Conservation (phyloP, 2,113 vertebrate genomes). For the Mola mola region DNA sequence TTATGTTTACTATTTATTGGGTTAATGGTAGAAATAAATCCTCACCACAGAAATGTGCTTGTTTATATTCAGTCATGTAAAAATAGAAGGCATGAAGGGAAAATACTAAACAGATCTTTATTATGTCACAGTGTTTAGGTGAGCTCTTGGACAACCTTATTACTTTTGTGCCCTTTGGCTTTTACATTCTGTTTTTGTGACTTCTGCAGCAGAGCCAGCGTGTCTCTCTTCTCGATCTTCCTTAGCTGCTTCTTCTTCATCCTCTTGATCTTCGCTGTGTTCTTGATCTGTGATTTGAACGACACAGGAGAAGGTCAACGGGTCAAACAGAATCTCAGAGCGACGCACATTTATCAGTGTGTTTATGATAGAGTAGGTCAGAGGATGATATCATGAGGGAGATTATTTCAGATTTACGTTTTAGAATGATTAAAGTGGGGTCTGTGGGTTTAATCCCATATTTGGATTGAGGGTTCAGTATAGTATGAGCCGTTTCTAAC, state of each 20-base stretch:
- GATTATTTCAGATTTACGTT: too few relatives aligned
- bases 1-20: too few relatives aligned
- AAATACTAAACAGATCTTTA: slow-evolving; percentile 2
- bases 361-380: too few relatives aligned
- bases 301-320: neutral
- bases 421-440: too few relatives aligned
- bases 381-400: too few relatives aligned
- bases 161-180: slow-evolving; percentile 40
- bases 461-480: too few relatives aligned
- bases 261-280: slow-evolving; percentile 91
- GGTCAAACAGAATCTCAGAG: neutral
- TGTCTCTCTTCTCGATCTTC: slow-evolving; percentile 90
- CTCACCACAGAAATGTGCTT: neutral
- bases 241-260: slow-evolving; percentile 93
- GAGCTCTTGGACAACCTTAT: slow-evolving; percentile 7
- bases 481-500: too few relatives aligned
- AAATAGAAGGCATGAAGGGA: slow-evolving; percentile 7
- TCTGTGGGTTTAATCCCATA: too few relatives aligned
- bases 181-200: slow-evolving; percentile 60
- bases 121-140: slow-evolving; percentile 32
- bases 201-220: slow-evolving; percentile 84
- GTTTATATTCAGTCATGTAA: neutral
- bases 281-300: slow-evolving; percentile 84
- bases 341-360: too few relatives aligned
- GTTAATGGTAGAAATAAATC: too few relatives aligned